Base-by-base conservation (phyloP, 53 echinoderm and acorn worm genomes). In the Crossaster papposus region DNA sequence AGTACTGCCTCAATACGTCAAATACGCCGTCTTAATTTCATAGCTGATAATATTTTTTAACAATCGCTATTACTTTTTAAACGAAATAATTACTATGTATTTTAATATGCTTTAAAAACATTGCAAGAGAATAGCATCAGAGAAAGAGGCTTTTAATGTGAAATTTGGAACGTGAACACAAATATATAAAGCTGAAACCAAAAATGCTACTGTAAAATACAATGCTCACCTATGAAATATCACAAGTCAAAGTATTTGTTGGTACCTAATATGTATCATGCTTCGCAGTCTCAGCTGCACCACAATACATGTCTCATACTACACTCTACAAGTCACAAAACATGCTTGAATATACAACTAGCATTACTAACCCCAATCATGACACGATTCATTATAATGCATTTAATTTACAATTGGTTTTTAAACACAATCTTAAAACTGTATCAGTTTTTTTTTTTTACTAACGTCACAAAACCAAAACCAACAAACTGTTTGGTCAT, bases 1-100 rank as follows among this genome's bases (percentile, higher is more conserved):
- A 87, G 87, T 87, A 87, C 87, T 77, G 87, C 87, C 75, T 77
- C 87, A 58, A 72, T 72, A 83, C 83, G 65, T 4, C 30, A 65
- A 76, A 76, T 44, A 78, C 51, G 51, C 51, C 77, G 34, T 37
- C 20, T 83, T 71, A 38, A 70, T 71, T 85, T 55, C 8, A 22
- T 71, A 72, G 14, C 72, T 53, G 30, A 18, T 72, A 31, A n/a
- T 34, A 31, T 62, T 81, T 79, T 53, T n/a, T 54, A 54, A 31
- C 18, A 36, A 65, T 83, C 15, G 65, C 65, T 65, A 72, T 83
- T 51, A 83, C 83, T 71, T 65, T 64, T 33, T 30, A 33, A 71
- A 77, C 77, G 51, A 17, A 51, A 85, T 28, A 29, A 31, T 72
- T 29, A 32, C 20, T 85, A 30, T 18, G 44, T 73, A 73, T 85